phyloP scores from a whole-genome alignment of 2,797 vertebrate species.

The Capromys pilorides region DNA sequence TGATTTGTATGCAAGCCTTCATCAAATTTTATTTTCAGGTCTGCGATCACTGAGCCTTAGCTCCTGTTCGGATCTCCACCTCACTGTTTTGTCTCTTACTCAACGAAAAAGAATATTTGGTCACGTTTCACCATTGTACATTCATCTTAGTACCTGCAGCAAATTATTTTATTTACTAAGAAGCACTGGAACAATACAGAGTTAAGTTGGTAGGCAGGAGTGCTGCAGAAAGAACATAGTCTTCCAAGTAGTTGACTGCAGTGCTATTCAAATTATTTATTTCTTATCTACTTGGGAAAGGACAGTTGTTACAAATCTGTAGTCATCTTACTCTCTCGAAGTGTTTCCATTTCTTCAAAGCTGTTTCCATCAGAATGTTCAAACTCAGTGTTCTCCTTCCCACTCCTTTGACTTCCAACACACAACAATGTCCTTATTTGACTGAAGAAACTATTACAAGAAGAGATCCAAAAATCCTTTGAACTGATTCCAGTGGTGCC shows the following conservation, averaged over 20 bases:
- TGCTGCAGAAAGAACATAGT: neutral
- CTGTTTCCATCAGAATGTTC: neutral
- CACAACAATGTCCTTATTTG: constrained; percentile 20
- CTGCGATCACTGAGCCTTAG: neutral
- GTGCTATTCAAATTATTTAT: neutral
- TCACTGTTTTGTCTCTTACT: neutral
- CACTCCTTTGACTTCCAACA: constrained; percentile 4
- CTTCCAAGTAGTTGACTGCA: neutral
- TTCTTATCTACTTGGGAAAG: neutral
- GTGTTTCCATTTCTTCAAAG: neutral
- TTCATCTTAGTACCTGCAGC: neutral
- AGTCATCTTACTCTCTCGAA: neutral
- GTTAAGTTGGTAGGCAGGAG: neutral
- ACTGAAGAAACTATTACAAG: neutral
- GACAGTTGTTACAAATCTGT: neutral
- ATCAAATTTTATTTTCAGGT: neutral
- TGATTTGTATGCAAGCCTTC: neutral
- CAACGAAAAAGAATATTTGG: neutral
- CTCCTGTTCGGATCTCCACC: neutral
- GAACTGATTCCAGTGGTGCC: neutral
- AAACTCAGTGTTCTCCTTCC: neutral
- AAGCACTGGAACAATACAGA: neutral
- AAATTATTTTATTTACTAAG: neutral
- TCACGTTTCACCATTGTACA: neutral
- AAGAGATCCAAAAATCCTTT: neutral